A percentile compares a stretch with the other conserved stretches of the same genome.
phyloP scores from a whole-genome alignment of 2,888 invertebrate genomes.

The Camptogramma bilineatum region DNA sequence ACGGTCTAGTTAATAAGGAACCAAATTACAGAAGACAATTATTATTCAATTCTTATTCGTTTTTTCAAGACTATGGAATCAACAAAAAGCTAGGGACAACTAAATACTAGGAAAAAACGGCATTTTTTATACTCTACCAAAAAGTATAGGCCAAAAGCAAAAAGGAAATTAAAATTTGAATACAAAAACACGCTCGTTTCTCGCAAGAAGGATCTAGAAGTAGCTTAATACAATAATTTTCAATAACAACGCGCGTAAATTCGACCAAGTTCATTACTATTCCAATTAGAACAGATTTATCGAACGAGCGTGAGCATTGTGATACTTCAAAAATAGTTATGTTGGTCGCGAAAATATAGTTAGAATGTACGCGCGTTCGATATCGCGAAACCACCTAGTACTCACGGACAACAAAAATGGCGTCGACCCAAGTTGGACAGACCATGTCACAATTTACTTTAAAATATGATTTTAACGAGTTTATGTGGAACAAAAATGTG shows the following conservation, averaged over 20 bases:
- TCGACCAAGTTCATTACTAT: background rate
- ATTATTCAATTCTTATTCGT: background rate
- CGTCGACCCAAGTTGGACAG: conserved; percentile 16
- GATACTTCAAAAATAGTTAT: background rate
- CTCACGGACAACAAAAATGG: conserved; percentile 17
- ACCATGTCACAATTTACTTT: background rate
- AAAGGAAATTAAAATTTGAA: background rate
- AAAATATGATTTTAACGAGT: too few relatives aligned
- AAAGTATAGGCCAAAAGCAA: background rate
- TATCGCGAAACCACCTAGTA: conserved; percentile 2
- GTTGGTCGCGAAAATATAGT: background rate
- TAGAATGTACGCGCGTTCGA: conserved; percentile 25
- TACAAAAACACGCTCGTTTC: conserved; percentile 1
- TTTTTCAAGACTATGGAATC: background rate
- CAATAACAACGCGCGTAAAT: conserved; percentile 26
- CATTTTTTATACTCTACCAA: background rate
- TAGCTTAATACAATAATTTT: background rate
- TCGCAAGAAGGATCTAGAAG: background rate
- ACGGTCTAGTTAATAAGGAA: conserved; percentile 1
- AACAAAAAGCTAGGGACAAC: background rate
- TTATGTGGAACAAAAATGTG: too few relatives aligned
- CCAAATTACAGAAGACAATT: background rate
- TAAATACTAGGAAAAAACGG: background rate
- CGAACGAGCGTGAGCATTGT: background rate
- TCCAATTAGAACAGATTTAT: background rate